A percentile compares a stretch with the other conserved stretches of the same genome.
phyloP scores from a whole-genome alignment of 2,797 vertebrate genomes.

The Holocentrus rufus region DNA sequence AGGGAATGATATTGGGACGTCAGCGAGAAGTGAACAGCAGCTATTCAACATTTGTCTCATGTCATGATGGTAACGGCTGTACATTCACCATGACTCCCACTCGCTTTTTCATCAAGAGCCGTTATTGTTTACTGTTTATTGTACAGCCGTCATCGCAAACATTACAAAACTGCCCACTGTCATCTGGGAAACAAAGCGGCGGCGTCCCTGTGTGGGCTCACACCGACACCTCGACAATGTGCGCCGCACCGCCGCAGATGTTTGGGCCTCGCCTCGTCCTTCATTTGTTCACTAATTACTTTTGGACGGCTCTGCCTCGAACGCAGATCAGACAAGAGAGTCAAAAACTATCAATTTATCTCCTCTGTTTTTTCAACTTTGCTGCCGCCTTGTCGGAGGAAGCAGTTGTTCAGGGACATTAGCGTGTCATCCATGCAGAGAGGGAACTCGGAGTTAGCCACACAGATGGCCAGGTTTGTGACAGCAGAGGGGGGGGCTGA shows the following conservation, averaged over 20 bases:
- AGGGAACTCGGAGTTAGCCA: conserved; percentile 53
- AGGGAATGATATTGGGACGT: no score
- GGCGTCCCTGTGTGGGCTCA: neutral
- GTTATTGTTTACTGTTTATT: no score
- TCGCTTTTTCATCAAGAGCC: no score
- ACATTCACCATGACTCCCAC: no score
- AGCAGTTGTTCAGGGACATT: conserved; percentile 56
- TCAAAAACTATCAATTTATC: neutral
- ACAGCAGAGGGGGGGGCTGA: conserved; percentile 57
- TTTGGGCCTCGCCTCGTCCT: neutral
- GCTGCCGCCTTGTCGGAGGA: conserved; percentile 34
- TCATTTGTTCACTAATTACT: neutral
- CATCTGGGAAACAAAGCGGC: neutral
- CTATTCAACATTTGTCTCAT: no score
- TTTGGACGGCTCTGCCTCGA: neutral
- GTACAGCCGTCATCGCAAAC: neutral
- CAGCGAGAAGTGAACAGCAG: no score
- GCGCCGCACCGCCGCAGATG: neutral
- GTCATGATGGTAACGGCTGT: no score
- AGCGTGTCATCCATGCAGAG: conserved; percentile 59
- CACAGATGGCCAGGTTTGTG: conserved; percentile 66
- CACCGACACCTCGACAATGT: neutral
- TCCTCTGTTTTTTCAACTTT: conserved; percentile 22
- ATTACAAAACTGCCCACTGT: no score
- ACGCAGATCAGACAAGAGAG: neutral